These are phyloP conservation scores for Brachionus asplanchnoidis DNA, from an alignment of 1,140 invertebrate genomes.

Conservation along the genomic window DNA sequence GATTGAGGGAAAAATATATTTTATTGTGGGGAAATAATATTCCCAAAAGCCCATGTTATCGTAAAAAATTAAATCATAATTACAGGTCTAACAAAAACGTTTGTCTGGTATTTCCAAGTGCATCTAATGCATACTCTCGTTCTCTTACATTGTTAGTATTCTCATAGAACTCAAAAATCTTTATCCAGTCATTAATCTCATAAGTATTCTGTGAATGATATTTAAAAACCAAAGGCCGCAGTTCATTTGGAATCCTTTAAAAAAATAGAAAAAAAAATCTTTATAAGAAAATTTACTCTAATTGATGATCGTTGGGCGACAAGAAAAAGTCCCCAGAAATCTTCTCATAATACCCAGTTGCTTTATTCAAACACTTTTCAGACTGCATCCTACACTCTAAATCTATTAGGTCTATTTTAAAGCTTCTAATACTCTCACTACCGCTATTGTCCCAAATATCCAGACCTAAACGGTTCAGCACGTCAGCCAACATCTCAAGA, in stretches of 20 bases:
- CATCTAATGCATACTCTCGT: slow-evolving; percentile 7
- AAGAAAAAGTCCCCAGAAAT: slow-evolving; percentile 4
- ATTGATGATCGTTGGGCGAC: not conserved
- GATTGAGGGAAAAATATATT: too few relatives aligned
- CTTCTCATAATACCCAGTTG: not conserved
- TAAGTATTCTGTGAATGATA: slow-evolving; percentile 41
- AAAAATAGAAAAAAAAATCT: not conserved
- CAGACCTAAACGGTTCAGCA: not conserved
- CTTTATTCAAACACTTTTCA: not conserved
- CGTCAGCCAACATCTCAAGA: not conserved
- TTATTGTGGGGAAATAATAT: too few relatives aligned
- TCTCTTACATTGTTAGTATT: not conserved
- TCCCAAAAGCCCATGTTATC: too few relatives aligned
- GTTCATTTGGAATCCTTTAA: not conserved
- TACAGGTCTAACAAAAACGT: not conserved
- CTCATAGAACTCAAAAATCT: slow-evolving; percentile 7
- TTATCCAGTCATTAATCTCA: not conserved
- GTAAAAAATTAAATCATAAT: not conserved
- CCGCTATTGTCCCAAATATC: not conserved
- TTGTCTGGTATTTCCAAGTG: slow-evolving; percentile 1
- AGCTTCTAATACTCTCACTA: not conserved
- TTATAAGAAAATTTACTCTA: not conserved
- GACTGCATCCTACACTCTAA: slow-evolving; percentile 17
- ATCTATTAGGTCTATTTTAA: not conserved
- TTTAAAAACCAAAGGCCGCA: not conserved